A percentile compares a stretch with the other conserved stretches of the same genome.
phyloP scores from a whole-genome alignment of 1,140 invertebrate species.

The Cherax destructor region DNA sequence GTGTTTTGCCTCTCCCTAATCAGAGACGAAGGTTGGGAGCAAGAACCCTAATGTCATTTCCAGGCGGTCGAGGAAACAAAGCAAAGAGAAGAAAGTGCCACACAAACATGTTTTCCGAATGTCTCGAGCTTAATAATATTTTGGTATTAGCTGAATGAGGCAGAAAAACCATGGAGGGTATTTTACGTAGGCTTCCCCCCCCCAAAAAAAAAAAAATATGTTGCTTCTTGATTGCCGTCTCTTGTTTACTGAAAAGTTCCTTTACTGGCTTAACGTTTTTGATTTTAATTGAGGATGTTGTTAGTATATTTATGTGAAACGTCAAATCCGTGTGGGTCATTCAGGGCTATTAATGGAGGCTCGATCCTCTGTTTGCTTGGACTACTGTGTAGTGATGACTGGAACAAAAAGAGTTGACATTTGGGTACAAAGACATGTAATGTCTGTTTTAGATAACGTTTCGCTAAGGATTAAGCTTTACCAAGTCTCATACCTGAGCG shows the following conservation, averaged over 20 bases:
- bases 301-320: no score
- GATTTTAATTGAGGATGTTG: no score
- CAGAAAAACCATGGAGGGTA: background rate
- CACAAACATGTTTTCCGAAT: slow-evolving; percentile 65
- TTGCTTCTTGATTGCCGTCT: background rate
- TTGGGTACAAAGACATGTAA: no score
- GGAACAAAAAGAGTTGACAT: no score
- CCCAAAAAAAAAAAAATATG: background rate
- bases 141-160: background rate
- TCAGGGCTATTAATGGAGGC: no score
- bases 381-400: no score
- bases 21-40: slow-evolving; percentile 63
- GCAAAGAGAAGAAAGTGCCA: slow-evolving; percentile 35
- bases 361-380: no score
- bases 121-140: slow-evolving; percentile 26
- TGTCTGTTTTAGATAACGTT: no score
- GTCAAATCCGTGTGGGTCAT: background rate
- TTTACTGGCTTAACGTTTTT: no score
- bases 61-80: slow-evolving; percentile 57
- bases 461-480: no score
- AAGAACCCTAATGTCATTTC: slow-evolving; percentile 67
- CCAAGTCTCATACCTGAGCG: no score
- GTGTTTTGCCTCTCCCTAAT: slow-evolving; percentile 63
- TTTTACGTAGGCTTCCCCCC: background rate
- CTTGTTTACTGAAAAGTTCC: no score